Evolutionary conservation across 2,797 vertebrate genomes (phyloP).

Genomic region (Neopelma chrysocephalum): DNA sequence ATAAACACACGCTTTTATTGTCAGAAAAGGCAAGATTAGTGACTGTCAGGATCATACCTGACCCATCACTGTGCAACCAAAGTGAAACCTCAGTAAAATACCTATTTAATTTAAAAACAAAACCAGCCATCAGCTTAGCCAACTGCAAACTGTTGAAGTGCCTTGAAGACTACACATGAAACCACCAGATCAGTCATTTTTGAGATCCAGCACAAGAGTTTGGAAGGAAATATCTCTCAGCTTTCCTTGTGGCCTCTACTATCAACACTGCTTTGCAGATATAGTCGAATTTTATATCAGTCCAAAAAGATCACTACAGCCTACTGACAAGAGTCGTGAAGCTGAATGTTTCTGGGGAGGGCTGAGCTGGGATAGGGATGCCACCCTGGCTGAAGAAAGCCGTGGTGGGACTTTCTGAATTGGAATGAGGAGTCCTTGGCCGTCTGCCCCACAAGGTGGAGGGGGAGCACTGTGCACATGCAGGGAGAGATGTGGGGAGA

Average conservation of each 20-base stretch:
- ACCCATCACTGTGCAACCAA: background rate
- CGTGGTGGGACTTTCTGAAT: background rate
- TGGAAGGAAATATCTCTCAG: background rate
- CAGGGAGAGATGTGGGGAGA: background rate
- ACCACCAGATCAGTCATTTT: background rate
- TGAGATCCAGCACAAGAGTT: background rate
- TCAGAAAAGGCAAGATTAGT: background rate
- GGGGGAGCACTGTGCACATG: background rate
- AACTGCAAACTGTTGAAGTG: background rate
- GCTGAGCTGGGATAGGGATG: background rate
- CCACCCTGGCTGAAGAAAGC: background rate
- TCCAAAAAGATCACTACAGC: background rate
- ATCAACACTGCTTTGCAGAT: background rate
- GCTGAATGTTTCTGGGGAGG: background rate
- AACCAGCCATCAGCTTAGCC: background rate
- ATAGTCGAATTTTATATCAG: background rate
- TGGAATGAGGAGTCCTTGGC: rapidly evolving
- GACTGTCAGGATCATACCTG: background rate
- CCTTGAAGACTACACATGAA: background rate
- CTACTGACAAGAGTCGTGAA: background rate
- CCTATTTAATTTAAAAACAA: background rate
- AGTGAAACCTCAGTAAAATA: background rate
- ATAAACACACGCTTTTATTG: background rate
- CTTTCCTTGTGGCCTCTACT: background rate
- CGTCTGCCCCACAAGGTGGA: background rate